phyloP scores from a whole-genome alignment of 2,888 invertebrate genomes.

The Leptinotarsa tumamoca region DNA sequence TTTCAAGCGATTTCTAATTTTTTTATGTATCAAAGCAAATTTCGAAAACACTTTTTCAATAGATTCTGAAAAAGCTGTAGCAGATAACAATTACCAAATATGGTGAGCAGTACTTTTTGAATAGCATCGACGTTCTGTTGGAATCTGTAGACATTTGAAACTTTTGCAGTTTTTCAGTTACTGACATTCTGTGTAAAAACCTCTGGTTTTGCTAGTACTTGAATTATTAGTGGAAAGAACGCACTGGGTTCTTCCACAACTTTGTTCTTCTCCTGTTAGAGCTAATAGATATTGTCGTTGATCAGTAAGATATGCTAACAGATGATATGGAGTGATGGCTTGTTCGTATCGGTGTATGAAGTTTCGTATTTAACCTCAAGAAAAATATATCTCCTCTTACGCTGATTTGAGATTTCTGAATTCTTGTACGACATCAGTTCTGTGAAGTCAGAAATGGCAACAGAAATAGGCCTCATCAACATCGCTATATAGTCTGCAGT shows the following conservation, averaged over 20 bases:
- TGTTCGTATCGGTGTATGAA: slow-evolving; percentile 33
- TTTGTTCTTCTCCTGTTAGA: not conserved
- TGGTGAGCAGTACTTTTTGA: not conserved
- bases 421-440: slow-evolving; percentile 19
- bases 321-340: slow-evolving; percentile 32
- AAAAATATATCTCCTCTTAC: slow-evolving; percentile 25
- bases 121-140: not conserved
- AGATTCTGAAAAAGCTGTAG: slow-evolving; percentile 8
- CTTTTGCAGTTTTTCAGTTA: not conserved
- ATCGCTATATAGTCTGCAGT: not conserved
- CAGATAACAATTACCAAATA: not conserved
- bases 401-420: slow-evolving; percentile 20
- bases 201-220: not conserved
- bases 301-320: slow-evolving; percentile 27
- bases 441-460: not conserved
- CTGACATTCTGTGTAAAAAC: not conserved
- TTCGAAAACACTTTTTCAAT: slow-evolving; percentile 12
- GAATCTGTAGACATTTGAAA: not conserved
- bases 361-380: slow-evolving; percentile 21
- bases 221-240: slow-evolving; percentile 1
- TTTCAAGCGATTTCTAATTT: too few relatives aligned
- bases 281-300: not conserved
- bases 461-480: not conserved
- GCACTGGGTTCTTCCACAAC: not conserved
- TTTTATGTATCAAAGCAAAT: not conserved